These are phyloP conservation scores for Australoheros scitulus DNA, from an alignment of 2,113 vertebrate species.

Conservation along the genomic window DNA sequence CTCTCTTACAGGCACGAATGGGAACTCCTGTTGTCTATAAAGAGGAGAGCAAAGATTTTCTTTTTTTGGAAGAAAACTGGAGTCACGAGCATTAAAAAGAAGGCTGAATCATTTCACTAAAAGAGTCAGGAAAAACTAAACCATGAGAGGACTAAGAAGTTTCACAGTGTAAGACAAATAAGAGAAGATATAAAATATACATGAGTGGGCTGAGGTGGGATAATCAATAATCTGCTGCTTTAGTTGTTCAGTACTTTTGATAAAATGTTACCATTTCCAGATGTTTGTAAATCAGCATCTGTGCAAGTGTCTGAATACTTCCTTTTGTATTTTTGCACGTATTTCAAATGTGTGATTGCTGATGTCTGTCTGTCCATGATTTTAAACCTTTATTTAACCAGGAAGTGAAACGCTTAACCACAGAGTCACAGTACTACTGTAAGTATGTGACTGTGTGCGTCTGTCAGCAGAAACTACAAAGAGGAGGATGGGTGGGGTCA, in stretches of 20 bases:
- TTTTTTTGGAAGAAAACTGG: not conserved
- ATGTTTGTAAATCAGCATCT: too few relatives aligned
- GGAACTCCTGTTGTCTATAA: slow-evolving; percentile 79
- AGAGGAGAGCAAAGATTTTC: not conserved
- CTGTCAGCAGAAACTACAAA: not conserved
- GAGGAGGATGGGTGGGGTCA: not conserved
- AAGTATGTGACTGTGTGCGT: not conserved
- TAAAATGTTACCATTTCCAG: too few relatives aligned
- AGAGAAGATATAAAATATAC: too few relatives aligned
- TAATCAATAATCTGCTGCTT: too few relatives aligned
- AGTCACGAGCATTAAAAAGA: not conserved
- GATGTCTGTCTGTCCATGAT: too few relatives aligned
- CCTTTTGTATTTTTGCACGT: not conserved
- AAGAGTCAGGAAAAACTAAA: too few relatives aligned
- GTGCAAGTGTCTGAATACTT: not conserved
- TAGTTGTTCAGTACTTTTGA: too few relatives aligned
- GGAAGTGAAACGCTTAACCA: not conserved
- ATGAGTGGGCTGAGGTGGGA: too few relatives aligned
- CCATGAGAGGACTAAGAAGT: not conserved
- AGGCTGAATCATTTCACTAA: not conserved
- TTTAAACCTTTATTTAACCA: not conserved
- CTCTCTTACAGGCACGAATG: slow-evolving; percentile 83
- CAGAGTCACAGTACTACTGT: not conserved
- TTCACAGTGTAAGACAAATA: not conserved
- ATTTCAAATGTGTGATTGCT: too few relatives aligned